Evolutionary conservation across 1,140 invertebrate genomes (phyloP).

Genomic region (Pseudoatta argentina): DNA sequence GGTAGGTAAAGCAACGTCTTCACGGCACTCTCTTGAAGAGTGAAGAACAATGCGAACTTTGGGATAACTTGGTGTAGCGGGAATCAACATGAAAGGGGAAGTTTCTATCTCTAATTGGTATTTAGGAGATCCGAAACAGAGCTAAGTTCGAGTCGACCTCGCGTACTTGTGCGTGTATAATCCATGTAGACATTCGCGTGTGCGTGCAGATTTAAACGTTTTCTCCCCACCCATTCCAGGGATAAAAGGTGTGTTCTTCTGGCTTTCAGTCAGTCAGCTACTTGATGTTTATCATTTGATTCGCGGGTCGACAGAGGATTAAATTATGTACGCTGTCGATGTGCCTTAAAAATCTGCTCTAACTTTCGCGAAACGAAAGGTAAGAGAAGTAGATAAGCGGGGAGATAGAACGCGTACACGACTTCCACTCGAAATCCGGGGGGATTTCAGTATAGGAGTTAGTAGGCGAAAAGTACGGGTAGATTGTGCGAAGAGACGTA

Average conservation of each 20-base stretch:
- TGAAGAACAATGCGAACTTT: slow-evolving; percentile 85
- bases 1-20: slow-evolving; percentile 57
- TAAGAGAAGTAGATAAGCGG: slow-evolving; percentile 6
- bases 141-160: slow-evolving; percentile 71
- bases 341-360: slow-evolving; percentile 73
- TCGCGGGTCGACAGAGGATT: slow-evolving; percentile 75
- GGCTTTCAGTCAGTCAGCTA: slow-evolving; percentile 75
- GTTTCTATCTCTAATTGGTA: slow-evolving; percentile 86
- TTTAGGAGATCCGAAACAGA: slow-evolving; percentile 85
- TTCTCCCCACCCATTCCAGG: background rate
- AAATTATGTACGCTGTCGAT: slow-evolving; percentile 79
- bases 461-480: slow-evolving; percentile 53
- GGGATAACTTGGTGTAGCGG: slow-evolving; percentile 82
- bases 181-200: slow-evolving; percentile 7
- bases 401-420: slow-evolving; percentile 59
- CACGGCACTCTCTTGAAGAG: slow-evolving; percentile 66
- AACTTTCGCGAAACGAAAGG: slow-evolving; percentile 24
- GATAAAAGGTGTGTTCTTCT: slow-evolving; percentile 57
- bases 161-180: slow-evolving; percentile 39
- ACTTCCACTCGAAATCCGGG: slow-evolving; percentile 48
- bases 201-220: slow-evolving; percentile 61
- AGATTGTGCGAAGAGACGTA: slow-evolving; percentile 60
- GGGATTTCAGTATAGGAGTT: slow-evolving; percentile 35
- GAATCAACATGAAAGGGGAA: slow-evolving; percentile 86
- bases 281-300: slow-evolving; percentile 82